phyloP scores from a whole-genome alignment of 2,888 invertebrate genomes.

The Rutpela maculata region DNA sequence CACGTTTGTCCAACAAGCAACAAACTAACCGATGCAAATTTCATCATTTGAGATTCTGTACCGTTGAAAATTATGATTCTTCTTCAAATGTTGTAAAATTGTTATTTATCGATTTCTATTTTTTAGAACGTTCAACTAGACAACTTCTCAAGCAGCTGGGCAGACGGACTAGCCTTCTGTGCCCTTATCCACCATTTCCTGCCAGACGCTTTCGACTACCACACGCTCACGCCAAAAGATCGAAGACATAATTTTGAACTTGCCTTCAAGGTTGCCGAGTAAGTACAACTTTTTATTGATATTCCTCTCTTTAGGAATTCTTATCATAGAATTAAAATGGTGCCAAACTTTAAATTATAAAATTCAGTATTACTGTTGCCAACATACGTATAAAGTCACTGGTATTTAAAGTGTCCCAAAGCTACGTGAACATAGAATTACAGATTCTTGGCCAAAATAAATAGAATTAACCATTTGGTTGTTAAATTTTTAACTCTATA shows the following conservation, averaged over 20 bases:
- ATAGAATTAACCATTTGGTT: no score
- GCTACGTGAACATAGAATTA: no score
- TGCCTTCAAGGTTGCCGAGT: slow-evolving; percentile 99
- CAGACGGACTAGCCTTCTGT: slow-evolving; percentile 99
- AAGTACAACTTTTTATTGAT: slow-evolving; percentile 75
- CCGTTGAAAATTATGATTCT: neutral
- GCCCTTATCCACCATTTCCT: slow-evolving; percentile 98
- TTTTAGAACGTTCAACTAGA: slow-evolving; percentile 95
- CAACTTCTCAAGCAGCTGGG: slow-evolving; percentile 99
- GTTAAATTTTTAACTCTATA: no score
- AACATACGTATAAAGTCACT: no score
- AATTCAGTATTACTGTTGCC: no score
- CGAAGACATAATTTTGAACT: slow-evolving; percentile 96
- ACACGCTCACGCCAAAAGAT: slow-evolving; percentile 89
- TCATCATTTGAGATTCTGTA: neutral
- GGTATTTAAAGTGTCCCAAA: no score
- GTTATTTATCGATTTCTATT: slow-evolving; percentile 48
- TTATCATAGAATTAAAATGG: no score
- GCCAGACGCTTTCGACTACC: slow-evolving; percentile 97
- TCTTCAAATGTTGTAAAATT: neutral
- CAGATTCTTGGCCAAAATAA: no score
- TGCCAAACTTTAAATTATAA: no score
- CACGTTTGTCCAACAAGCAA: neutral
- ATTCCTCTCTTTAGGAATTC: neutral
- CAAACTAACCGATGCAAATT: neutral